Evolutionary conservation across 2,888 invertebrate genomes (phyloP), one percentile per base, ranked within the genome.

Genomic region (Pseudococcus longispinus): DNA sequence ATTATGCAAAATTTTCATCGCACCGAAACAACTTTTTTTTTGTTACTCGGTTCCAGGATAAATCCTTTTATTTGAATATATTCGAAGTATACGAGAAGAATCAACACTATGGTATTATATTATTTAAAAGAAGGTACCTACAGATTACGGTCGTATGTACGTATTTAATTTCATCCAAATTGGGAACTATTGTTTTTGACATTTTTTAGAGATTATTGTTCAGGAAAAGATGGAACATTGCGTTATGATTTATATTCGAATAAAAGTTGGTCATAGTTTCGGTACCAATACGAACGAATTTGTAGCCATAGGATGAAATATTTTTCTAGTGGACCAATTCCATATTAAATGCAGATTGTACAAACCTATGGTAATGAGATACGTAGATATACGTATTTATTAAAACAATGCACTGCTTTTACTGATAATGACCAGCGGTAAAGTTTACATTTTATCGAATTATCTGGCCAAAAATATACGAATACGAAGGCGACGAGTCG

Each of bases 371-470:
- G 32, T 51, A 51, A 37, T 37, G 4, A 9, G 18, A 46, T 15
- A 46, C 44, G 9, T 15, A 3, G 15, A 15, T 4, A 6, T 51
- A 46, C n/a, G 51, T 51, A 60, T n/a, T 13, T n/a, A 55, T 60
- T 60, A 60, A 23, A 60, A 60, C 23, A 60, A 60, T 60, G 23
- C 60, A 11, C 2, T 13, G 13, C 20, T 60, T 13, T 60, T 23
- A 23, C 60, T 60, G 23, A 60, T 60, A 60, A 60, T 60, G 60
- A 60, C 60, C 60, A 23, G 23, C 20, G 60, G 23, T 23, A 9
- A 60, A 60, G 60, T 60, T 60, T 60, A 60, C 60, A 60, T 60
- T 60, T 23, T 60, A 60, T 60, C 60, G 60, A 60, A 60, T 60
- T 60, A 60, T 60, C 23, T 60, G 8, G 13, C 60, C 37, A 60